Conservation (phyloP, 2,888 invertebrate species). For the Hanleya hanleyi region DNA sequence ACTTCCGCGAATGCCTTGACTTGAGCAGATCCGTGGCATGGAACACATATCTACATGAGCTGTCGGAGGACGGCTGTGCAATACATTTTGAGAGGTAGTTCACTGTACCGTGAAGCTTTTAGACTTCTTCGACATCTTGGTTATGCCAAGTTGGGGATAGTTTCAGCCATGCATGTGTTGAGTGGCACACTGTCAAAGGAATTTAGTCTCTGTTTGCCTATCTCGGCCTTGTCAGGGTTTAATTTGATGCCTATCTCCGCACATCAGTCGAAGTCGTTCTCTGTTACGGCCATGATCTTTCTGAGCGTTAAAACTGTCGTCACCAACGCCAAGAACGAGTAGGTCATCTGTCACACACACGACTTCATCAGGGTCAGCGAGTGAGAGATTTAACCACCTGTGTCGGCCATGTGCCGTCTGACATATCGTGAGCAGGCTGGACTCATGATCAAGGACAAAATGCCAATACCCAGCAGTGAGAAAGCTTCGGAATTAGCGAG, state of each 20-base stretch:
- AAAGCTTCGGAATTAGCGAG: not conserved
- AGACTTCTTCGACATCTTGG: not conserved
- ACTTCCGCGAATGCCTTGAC: conserved; percentile 37
- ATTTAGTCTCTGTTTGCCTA: not conserved
- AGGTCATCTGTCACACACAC: conserved; percentile 34
- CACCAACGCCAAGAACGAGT: conserved; percentile 17
- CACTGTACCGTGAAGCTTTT: not conserved
- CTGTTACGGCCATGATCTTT: conserved; percentile 28
- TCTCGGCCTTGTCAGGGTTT: not conserved
- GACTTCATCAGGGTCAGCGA: conserved; percentile 26
- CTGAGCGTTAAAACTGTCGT: not conserved
- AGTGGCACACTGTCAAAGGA: too few relatives aligned
- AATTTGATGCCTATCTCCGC: not conserved
- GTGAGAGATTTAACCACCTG: conserved; percentile 25
- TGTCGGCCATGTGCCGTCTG: conserved; percentile 26
- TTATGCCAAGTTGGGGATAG: too few relatives aligned
- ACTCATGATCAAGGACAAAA: not conserved
- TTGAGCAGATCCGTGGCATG: conserved; percentile 18
- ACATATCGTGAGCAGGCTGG: conserved; percentile 29
- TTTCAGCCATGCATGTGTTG: too few relatives aligned
- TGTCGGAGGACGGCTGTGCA: not conserved
- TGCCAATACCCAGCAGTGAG: not conserved
- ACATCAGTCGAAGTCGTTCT: not conserved
- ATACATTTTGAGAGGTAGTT: not conserved
- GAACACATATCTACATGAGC: not conserved